phyloP scores from a whole-genome alignment of 2,113 vertebrate species.

The Pyxicephalus adspersus region DNA sequence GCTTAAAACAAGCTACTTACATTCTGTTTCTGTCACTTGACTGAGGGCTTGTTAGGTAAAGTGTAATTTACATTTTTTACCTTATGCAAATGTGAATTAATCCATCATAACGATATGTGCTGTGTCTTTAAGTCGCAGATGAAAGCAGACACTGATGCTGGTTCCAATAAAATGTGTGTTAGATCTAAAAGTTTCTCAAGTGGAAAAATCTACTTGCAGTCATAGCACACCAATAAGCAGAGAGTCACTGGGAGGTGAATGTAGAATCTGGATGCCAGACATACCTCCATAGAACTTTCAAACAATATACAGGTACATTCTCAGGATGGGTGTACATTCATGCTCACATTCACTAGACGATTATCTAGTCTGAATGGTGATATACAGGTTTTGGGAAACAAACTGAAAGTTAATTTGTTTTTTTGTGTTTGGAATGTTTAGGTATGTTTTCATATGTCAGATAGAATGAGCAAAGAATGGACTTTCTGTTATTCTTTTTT shows the following conservation, averaged over 20 bases:
- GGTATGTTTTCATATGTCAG: too few relatives aligned
- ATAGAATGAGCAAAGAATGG: too few relatives aligned
- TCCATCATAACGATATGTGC: not conserved
- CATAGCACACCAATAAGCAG: constrained; percentile 5
- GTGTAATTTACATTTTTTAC: not conserved
- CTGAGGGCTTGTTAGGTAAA: not conserved
- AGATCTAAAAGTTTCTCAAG: constrained; percentile 20
- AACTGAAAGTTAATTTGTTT: too few relatives aligned
- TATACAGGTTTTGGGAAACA: not conserved
- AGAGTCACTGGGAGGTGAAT: constrained; percentile 17
- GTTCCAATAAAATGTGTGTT: not conserved
- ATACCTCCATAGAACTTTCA: constrained; percentile 16
- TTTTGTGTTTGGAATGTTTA: too few relatives aligned
- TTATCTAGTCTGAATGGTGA: not conserved
- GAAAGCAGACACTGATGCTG: too few relatives aligned
- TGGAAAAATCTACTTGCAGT: constrained; percentile 22
- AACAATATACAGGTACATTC: constrained; percentile 1
- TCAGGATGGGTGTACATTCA: not conserved
- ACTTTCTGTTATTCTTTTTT: too few relatives aligned
- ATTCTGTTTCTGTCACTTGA: constrained; percentile 1
- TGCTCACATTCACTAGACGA: not conserved
- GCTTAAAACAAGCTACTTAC: constrained; percentile 2
- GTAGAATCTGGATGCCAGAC: constrained; percentile 27
- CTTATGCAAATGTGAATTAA: not conserved
- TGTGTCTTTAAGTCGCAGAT: constrained; percentile 11